Evolutionary conservation across 2,113 vertebrate species (phyloP).

Genomic region (Benitochromis conjunctus): DNA sequence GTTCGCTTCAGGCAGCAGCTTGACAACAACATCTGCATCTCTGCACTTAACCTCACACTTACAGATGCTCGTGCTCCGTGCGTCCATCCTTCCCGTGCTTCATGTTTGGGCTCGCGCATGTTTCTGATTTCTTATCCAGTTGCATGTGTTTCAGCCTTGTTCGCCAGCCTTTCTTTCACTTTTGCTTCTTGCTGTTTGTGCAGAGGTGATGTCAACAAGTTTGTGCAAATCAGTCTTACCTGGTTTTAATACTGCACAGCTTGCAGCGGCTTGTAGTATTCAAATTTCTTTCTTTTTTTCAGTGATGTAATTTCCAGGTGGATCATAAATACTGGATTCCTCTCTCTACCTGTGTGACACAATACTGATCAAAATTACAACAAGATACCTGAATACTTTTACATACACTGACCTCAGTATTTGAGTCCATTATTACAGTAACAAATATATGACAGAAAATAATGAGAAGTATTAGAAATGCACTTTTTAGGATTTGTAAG

Average conservation of each 20-base stretch:
- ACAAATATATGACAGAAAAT: neutral
- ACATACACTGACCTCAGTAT: neutral
- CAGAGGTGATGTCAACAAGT: neutral
- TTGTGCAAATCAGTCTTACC: neutral
- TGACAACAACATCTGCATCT: neutral
- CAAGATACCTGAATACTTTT: neutral
- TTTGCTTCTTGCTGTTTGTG: neutral
- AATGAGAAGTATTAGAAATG: neutral
- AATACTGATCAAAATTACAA: neutral
- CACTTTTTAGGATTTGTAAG: neutral
- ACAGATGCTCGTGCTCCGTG: neutral
- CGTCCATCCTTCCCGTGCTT: neutral
- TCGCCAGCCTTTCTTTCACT: neutral
- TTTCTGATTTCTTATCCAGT: neutral
- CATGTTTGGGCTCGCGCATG: neutral
- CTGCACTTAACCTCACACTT: neutral
- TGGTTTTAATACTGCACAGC: neutral
- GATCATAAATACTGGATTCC: neutral
- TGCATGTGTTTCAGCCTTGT: neutral
- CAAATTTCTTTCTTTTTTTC: neutral
- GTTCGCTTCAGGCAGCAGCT: neutral
- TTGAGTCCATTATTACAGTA: rapidly evolving
- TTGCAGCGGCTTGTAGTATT: neutral
- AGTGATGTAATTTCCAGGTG: neutral
- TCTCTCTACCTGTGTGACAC: neutral